phyloP scores from a whole-genome alignment of 2,113 vertebrate species.

The Salvelinus fontinalis region DNA sequence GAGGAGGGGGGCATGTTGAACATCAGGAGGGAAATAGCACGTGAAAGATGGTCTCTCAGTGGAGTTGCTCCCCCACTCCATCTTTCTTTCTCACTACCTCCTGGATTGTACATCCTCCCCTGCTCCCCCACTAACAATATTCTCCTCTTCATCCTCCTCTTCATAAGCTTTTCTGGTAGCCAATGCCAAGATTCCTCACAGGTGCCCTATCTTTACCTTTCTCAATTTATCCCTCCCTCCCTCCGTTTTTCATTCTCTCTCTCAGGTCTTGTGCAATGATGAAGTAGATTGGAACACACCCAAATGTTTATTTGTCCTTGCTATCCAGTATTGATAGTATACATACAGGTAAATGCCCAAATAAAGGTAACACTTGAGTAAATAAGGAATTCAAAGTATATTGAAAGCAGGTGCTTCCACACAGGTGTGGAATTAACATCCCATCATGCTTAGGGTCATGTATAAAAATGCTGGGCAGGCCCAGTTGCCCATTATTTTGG shows the following conservation, averaged over 20 bases:
- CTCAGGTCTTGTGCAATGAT: conserved; percentile 51
- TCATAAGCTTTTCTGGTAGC: conserved; percentile 14
- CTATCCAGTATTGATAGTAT: neutral
- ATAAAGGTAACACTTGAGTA: too few relatives aligned
- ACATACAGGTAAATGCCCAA: neutral
- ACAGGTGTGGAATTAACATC: too few relatives aligned
- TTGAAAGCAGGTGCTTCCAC: too few relatives aligned
- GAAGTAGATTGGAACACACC: conserved; percentile 38
- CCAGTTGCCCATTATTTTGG: too few relatives aligned
- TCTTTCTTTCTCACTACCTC: conserved; percentile 60
- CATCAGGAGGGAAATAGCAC: conserved; percentile 41
- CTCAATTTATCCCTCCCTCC: conserved; percentile 20
- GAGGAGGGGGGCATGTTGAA: conserved; percentile 45
- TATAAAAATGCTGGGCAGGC: too few relatives aligned
- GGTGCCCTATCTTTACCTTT: neutral
- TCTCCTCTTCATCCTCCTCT: conserved; percentile 16
- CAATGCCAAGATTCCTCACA: neutral
- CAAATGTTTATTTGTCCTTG: conserved; percentile 32
- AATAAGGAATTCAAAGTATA: too few relatives aligned
- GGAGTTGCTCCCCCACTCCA: conserved; percentile 70
- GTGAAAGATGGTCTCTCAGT: conserved; percentile 80
- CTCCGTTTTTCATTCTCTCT: neutral
- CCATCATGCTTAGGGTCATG: too few relatives aligned
- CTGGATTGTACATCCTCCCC: conserved; percentile 60
- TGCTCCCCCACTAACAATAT: conserved; percentile 26